Base-by-base conservation (phyloP, 2,113 vertebrate species). In the Chaetodon trifascialis region DNA sequence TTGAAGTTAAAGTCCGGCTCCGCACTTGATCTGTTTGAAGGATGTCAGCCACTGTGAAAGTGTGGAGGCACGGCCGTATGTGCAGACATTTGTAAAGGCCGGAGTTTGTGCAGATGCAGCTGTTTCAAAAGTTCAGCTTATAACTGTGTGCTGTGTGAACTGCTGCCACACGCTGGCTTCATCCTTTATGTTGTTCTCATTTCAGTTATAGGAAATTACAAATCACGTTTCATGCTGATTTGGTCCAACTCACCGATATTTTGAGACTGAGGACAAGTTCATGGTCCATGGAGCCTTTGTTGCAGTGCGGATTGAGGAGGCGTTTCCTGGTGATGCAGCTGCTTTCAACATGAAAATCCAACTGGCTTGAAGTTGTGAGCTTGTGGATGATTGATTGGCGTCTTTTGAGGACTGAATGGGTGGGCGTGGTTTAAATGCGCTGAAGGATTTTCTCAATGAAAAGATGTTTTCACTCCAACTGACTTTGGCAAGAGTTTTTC, bases 1-100 rank as follows among this genome's bases (percentile, higher is more conserved):
- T 59, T 30, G 81, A 73, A 55, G 79, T 70, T 77, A 59, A 52
- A 67, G 47, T 38, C 25, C 10, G 11, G 8, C 30, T 77, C 68
- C 12, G 1, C 66, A 23, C 65, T 64, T 19, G 36, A 60, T 86
- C 70, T 67, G 10, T 66, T 71, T 52, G 38, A 71, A 63, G 59
- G 30, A 17, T 2, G 1, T 34, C 73, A 52, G 68, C 65, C 64
- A 38, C 51, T 23, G 71, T 85, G 75, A 69, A 47, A 55, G 47
- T 65, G 69, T 46, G 36, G 40, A 56, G 55, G 7, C 9, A 1
- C n/a, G 25, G 44, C 21, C 36, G 73, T 52, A 10, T 2, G 60
- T 2, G 3, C 66, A 71, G n/a, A 71, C 68, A 19, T 70, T 40
- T 38, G 38, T 36, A 21, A 34, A 51, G 42, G 16, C 16, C 47